Evolutionary conservation across 2,113 vertebrate species (phyloP).

Genomic region (Gnathonemus echidnorhynchus): DNA sequence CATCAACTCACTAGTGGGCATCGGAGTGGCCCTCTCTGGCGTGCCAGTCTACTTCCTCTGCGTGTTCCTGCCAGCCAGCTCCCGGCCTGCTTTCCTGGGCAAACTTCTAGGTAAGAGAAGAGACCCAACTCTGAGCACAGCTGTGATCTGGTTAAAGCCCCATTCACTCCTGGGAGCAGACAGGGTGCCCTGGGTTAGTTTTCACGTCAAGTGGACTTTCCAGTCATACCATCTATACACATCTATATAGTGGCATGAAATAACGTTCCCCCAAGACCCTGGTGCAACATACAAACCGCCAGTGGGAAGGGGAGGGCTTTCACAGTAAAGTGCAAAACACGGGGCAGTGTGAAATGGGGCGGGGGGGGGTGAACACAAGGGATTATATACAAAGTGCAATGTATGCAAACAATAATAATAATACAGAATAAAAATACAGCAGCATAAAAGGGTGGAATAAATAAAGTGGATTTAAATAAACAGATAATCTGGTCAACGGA

Average conservation of each 20-base stretch:
- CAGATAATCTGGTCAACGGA: background rate
- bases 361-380: background rate
- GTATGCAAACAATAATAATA: background rate
- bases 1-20: constrained; percentile 67
- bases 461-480: background rate
- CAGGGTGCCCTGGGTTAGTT: background rate
- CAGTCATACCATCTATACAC: no score
- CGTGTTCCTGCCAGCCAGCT: constrained; percentile 53
- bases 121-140: background rate
- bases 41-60: constrained; percentile 64
- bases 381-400: background rate
- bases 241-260: no score
- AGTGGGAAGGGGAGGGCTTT: background rate
- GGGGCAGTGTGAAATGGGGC: background rate
- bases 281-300: background rate
- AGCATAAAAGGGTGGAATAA: background rate
- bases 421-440: background rate
- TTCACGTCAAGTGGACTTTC: background rate
- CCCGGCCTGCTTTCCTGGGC: constrained; percentile 56
- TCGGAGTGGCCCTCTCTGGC: constrained; percentile 63
- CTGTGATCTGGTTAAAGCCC: background rate
- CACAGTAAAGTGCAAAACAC: background rate
- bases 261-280: background rate
- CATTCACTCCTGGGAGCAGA: background rate
- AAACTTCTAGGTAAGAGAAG: constrained; percentile 47